Conservation (phyloP, 1,140 invertebrate species). For the Reticulitermes speratus region DNA sequence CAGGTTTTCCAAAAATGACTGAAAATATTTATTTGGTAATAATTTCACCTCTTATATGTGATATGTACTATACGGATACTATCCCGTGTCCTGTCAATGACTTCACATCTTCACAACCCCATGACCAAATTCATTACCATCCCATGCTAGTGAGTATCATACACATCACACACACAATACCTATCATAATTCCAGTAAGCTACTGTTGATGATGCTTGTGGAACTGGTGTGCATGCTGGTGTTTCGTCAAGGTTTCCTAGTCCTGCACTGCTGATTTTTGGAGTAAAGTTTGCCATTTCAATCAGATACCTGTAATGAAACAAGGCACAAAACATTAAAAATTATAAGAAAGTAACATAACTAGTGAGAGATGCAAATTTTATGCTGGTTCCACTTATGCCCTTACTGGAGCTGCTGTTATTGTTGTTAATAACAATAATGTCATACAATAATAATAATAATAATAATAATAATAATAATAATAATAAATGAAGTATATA, state of each 20-base stretch:
- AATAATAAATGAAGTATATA: too few species aligned
- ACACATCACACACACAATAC: background rate
- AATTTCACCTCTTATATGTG: too few species aligned
- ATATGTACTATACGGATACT: too few species aligned
- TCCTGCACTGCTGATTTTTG: background rate
- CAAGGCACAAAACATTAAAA: too few species aligned
- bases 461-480: too few species aligned
- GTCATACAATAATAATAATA: background rate
- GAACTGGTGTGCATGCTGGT: background rate
- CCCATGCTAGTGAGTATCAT: too few species aligned
- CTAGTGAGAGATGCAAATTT: background rate
- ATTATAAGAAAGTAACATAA: background rate
- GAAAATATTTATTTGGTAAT: too few species aligned
- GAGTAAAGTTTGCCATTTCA: background rate
- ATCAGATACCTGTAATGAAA: background rate
- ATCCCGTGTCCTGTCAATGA: background rate
- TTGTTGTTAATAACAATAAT: too few species aligned
- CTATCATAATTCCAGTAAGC: background rate
- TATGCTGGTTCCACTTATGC: background rate
- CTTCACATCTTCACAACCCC: background rate
- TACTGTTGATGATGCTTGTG: constrained; percentile 15
- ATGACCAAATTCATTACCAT: too few species aligned
- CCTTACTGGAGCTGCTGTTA: too few species aligned
- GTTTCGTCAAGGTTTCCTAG: constrained; percentile 30
- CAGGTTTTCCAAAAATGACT: too few species aligned